A percentile compares a stretch with the other conserved stretches of the same genome.
These are phyloP conservation scores for Peucedramus taeniatus DNA, from an alignment of 2,113 vertebrate genomes.

Conservation along the genomic window DNA sequence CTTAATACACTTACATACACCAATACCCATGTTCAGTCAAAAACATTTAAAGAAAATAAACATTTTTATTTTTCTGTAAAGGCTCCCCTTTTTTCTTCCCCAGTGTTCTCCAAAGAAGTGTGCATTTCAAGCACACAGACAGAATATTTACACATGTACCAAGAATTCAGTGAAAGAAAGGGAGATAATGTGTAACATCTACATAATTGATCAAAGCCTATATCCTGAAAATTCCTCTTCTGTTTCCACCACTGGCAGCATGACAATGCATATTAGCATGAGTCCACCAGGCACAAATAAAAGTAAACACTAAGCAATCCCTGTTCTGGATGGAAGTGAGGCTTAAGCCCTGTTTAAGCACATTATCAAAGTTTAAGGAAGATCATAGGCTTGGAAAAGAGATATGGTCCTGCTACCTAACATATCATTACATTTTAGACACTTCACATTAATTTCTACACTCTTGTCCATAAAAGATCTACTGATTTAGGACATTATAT, in stretches of 20 bases:
- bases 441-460: not conserved
- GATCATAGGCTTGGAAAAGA: not conserved
- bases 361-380: not conserved
- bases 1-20: not conserved
- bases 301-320: not conserved
- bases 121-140: not conserved
- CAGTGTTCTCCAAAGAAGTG: not conserved
- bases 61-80: not conserved
- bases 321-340: not conserved
- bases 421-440: not conserved
- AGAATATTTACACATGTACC: not conserved
- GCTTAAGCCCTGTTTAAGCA: not conserved
- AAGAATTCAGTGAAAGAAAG: not conserved
- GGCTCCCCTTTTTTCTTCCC: not conserved
- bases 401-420: not conserved
- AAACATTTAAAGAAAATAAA: not conserved
- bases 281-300: not conserved
- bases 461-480: not conserved
- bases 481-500: not conserved
- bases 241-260: not conserved
- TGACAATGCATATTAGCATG: not conserved
- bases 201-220: not conserved
- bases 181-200: not conserved
- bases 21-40: not conserved
- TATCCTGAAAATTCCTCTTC: not conserved